Evolutionary conservation across 2,113 vertebrate species (phyloP), one percentile per base, ranked within the genome.

Genomic region (Fregata magnificens): DNA sequence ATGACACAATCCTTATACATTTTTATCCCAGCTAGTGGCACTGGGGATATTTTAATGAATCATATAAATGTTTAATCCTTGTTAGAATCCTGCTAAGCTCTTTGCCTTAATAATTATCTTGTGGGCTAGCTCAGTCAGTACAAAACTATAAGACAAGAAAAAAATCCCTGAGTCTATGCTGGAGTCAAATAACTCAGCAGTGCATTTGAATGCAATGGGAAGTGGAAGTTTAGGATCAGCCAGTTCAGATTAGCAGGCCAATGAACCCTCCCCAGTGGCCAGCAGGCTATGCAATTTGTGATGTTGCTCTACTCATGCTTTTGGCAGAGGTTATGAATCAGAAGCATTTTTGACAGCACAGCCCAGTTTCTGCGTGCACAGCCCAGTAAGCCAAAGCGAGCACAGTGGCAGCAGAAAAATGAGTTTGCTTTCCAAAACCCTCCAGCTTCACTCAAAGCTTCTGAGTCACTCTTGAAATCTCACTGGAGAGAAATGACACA

Each of bases 161-260:
- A 93, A 76, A 61, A 94, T 86, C 77, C 40, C 42, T 47, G 47
- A 56, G 47, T 70, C 36, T 66, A 40, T 61, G 25, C 62, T 91
- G 87, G 84, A 92, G 77, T 88, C 89, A 82, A 93, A 73, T 89
- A 94, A 74, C 81, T 85, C 86, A 86, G 86, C 62, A 88, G 72
- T 81, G 56, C n/a, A 70, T 89, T 72, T 93, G 70, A 89, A 94
- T 70, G 82, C 92, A 96, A 87, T 87, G 84, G 94, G 86, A 96
- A 96, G 86, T 92, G 73, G 92, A 94, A 95, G 58, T 82, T 86
- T 82, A 95, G 73, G 80, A 97, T 95, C 83, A 96, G 70, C 29
- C 78, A 86, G 79, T 84, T 96, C 76, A 95, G 83, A 96, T 84
- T 78, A 86, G 47, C 72, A 88, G 91, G 83, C 76, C 92, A 97